phyloP scores from a whole-genome alignment of 2,797 vertebrate genomes.

The Brotula barbata region DNA sequence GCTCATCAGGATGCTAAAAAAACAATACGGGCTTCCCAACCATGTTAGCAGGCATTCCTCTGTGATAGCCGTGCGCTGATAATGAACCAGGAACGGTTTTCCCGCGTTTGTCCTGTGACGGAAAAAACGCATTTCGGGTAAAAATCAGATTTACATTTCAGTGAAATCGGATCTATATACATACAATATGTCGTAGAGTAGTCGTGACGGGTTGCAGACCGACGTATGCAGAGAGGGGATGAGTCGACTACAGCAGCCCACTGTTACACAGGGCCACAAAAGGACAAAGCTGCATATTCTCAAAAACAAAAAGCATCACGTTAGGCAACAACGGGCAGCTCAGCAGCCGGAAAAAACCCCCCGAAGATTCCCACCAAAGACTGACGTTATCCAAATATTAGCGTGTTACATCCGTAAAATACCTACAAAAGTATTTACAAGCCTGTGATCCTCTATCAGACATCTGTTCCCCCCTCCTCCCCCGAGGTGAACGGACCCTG shows the following conservation, averaged over 20 bases:
- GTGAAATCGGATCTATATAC: too few relatives aligned
- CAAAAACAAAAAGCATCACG: constrained; percentile 2
- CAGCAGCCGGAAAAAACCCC: neutral
- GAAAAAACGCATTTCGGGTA: neutral
- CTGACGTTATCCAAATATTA: constrained; percentile 9
- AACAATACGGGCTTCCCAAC: constrained; percentile 40
- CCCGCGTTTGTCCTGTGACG: constrained; percentile 8
- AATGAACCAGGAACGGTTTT: constrained; percentile 6
- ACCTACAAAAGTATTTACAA: constrained; percentile 47
- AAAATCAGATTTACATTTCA: constrained; percentile 8
- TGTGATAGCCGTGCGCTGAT: constrained; percentile 12
- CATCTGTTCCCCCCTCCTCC: constrained; percentile 69
- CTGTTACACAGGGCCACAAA: neutral
- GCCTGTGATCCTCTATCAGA: constrained; percentile 47
- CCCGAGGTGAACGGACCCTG: constrained; percentile 64
- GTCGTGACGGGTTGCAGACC: neutral
- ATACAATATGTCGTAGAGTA: neutral
- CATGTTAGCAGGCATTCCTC: constrained; percentile 26
- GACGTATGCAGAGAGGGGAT: constrained; percentile 1
- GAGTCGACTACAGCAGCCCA: neutral
- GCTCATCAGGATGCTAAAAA: constrained; percentile 48
- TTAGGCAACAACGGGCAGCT: neutral
- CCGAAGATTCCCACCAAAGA: neutral
- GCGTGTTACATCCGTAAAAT: constrained; percentile 29
- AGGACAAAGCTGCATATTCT: neutral